phyloP scores from a whole-genome alignment of 2,888 invertebrate species.

The Gisinianus flammeolus region DNA sequence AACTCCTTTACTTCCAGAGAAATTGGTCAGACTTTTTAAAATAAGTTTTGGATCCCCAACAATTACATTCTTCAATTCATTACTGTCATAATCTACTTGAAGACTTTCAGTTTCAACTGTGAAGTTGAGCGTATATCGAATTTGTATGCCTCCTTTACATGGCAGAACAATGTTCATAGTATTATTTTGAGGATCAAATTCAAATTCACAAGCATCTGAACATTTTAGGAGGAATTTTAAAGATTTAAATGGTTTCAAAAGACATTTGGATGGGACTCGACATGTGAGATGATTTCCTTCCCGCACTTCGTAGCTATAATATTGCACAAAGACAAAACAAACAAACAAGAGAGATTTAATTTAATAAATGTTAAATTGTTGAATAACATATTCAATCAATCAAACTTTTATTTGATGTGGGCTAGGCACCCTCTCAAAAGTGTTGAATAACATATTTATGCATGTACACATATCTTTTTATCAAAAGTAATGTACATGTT shows the following conservation, averaged over 20 bases:
- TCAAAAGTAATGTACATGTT: neutral
- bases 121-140: constrained; percentile 44
- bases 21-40: constrained; percentile 47
- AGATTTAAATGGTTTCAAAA: constrained; percentile 54
- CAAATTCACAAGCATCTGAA: constrained; percentile 45
- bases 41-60: constrained; percentile 50
- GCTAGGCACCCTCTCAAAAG: no score
- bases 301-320: constrained; percentile 40
- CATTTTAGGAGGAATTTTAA: constrained; percentile 47
- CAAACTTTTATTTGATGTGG: neutral
- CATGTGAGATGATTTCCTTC: constrained; percentile 43
- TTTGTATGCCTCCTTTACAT: constrained; percentile 43
- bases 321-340: neutral
- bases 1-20: constrained; percentile 48
- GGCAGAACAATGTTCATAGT: constrained; percentile 41
- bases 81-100: constrained; percentile 45
- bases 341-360: neutral
- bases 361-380: no score
- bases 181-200: constrained; percentile 36
- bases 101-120: constrained; percentile 35
- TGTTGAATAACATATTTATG: neutral
- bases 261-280: constrained; percentile 48
- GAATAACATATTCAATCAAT: neutral
- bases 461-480: no score
- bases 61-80: constrained; percentile 40